phyloP scores from a whole-genome alignment of 2,888 invertebrate species.

The Melanargia galathea region DNA sequence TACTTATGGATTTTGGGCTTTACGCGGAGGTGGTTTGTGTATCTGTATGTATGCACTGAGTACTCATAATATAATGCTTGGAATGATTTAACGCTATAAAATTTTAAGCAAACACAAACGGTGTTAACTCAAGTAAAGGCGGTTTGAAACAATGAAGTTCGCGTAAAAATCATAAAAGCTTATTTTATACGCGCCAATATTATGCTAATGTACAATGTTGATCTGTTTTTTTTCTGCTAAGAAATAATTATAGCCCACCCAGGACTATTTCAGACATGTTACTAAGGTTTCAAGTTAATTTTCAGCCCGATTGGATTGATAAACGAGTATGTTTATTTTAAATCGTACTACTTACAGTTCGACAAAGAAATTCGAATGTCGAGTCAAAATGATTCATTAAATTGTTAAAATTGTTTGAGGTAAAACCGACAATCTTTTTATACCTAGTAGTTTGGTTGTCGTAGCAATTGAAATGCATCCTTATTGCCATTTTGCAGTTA shows the following conservation, averaged over 20 bases:
- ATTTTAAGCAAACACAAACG: slow-evolving; percentile 27
- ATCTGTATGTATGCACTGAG: slow-evolving; percentile 39
- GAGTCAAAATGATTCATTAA: too few species aligned
- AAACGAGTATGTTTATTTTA: too few species aligned
- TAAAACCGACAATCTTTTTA: too few species aligned
- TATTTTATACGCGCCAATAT: neutral
- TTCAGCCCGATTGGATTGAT: too few species aligned
- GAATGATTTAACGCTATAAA: slow-evolving; percentile 37
- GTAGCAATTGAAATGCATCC: too few species aligned
- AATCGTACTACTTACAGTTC: too few species aligned
- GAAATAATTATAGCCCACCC: neutral
- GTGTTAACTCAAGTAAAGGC: slow-evolving; percentile 14
- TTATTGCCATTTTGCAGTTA: too few species aligned
- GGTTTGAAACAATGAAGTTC: slow-evolving; percentile 18
- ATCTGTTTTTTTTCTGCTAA: neutral
- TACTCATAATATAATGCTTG: slow-evolving; percentile 15
- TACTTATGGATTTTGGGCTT: slow-evolving; percentile 57
- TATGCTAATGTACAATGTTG: neutral
- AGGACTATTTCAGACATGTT: too few species aligned
- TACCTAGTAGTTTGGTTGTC: too few species aligned
- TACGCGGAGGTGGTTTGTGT: slow-evolving; percentile 62
- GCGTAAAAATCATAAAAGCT: slow-evolving; percentile 1
- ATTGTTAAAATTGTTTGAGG: too few species aligned
- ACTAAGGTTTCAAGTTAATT: neutral
- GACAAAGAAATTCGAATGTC: too few species aligned